Evolutionary conservation across 2,113 vertebrate genomes (phyloP).

Genomic region (Malurus cyaneus): DNA sequence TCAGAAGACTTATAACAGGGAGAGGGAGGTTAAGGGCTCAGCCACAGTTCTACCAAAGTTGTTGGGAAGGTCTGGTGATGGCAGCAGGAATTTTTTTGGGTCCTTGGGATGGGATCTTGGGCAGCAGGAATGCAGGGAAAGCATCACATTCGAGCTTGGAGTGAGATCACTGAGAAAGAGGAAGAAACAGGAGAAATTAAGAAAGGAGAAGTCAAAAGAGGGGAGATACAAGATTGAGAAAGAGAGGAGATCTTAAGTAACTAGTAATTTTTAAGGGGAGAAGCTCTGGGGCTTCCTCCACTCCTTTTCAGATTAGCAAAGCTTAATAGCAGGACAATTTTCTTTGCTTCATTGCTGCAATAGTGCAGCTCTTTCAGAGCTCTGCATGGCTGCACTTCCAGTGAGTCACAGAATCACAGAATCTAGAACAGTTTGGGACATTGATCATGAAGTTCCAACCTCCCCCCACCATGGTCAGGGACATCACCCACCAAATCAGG

Average conservation of each 20-base stretch:
- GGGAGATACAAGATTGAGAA: background rate
- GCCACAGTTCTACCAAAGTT: background rate
- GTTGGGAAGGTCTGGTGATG: background rate
- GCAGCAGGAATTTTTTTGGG: background rate
- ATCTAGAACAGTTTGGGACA: background rate
- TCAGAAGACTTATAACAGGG: background rate
- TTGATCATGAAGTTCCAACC: background rate
- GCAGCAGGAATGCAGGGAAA: background rate
- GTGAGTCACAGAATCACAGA: background rate
- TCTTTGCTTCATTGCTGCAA: background rate
- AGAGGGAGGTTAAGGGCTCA: background rate
- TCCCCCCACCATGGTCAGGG: background rate
- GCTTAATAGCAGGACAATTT: accelerated
- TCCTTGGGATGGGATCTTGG: background rate
- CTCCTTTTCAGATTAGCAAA: background rate
- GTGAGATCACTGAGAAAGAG: background rate
- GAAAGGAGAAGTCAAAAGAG: background rate
- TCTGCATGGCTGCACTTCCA: background rate
- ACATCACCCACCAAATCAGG: background rate
- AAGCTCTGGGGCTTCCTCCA: background rate
- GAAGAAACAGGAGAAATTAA: background rate
- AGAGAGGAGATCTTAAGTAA: background rate
- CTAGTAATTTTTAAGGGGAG: background rate
- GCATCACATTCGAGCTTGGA: background rate
- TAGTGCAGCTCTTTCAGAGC: background rate